phyloP scores from a whole-genome alignment of 2,113 vertebrate genomes.

The Tichodroma muraria region DNA sequence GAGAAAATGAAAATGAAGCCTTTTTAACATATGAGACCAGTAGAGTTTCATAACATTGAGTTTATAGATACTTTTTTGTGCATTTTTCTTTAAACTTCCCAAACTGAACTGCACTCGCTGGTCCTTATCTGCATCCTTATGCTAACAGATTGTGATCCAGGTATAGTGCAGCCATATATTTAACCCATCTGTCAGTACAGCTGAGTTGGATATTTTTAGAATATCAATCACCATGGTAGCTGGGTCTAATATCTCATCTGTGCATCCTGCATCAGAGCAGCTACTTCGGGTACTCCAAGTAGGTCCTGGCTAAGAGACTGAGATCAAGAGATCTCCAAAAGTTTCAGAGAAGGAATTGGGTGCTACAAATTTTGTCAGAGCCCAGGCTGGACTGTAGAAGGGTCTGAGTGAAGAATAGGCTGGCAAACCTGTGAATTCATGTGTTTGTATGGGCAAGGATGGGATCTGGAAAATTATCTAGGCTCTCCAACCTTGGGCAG shows the following conservation, averaged over 20 bases:
- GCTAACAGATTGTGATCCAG: background rate
- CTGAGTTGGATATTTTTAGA: conserved; percentile 12
- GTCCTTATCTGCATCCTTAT: background rate
- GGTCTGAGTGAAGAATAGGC: background rate
- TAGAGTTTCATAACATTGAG: background rate
- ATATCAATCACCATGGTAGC: conserved; percentile 4
- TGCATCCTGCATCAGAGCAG: background rate
- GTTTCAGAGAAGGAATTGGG: background rate
- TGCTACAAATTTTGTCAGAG: background rate
- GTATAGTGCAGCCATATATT: background rate
- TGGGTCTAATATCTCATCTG: background rate
- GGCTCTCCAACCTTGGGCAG: background rate
- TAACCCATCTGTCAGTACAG: conserved; percentile 33
- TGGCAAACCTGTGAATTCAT: background rate
- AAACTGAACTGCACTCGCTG: background rate
- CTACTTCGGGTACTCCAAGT: background rate
- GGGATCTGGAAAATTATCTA: background rate
- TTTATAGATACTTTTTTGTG: background rate
- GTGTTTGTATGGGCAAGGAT: background rate
- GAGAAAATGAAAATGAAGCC: background rate
- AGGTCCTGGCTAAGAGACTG: background rate
- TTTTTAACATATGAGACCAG: background rate
- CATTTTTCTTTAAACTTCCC: background rate
- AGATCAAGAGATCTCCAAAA: background rate
- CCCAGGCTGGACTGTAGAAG: background rate